phyloP scores from a whole-genome alignment of 2,797 vertebrate species.

The Gorsachius magnificus region DNA sequence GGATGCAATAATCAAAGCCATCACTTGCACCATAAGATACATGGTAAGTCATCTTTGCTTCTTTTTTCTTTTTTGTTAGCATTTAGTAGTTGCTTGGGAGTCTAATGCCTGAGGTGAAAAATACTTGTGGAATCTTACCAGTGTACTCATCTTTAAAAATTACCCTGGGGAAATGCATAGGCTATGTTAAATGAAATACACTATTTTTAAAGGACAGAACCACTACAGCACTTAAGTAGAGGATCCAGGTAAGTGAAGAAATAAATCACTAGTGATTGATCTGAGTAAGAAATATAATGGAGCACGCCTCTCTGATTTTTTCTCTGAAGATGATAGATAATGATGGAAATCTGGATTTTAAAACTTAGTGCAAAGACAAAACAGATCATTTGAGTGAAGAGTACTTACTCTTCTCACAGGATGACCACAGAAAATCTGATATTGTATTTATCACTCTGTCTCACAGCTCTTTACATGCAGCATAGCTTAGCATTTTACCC shows the following conservation, averaged over 20 bases:
- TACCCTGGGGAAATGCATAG: not conserved
- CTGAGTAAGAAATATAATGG: not conserved
- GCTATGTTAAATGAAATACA: not conserved
- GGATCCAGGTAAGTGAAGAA: not conserved
- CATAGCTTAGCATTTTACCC: not conserved
- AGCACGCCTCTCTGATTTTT: not conserved
- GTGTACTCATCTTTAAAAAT: not conserved
- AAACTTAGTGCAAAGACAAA: not conserved
- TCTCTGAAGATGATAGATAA: not conserved
- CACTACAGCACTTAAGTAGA: not conserved
- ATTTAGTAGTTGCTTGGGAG: not conserved
- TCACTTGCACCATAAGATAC: not conserved
- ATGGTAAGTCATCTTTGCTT: slow-evolving; percentile 34
- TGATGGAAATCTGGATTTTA: not conserved
- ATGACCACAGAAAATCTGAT: not conserved
- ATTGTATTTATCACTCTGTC: not conserved
- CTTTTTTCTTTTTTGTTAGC: too few relatives aligned
- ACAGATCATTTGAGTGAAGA: not conserved
- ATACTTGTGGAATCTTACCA: not conserved
- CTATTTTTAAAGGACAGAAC: not conserved
- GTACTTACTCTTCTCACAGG: not conserved
- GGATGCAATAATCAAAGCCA: not conserved
- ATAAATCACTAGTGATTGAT: not conserved
- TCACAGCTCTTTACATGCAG: not conserved
- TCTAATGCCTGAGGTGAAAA: not conserved